Base-by-base conservation (phyloP, 2,797 vertebrate genomes). In the Bucorvus abyssinicus region DNA sequence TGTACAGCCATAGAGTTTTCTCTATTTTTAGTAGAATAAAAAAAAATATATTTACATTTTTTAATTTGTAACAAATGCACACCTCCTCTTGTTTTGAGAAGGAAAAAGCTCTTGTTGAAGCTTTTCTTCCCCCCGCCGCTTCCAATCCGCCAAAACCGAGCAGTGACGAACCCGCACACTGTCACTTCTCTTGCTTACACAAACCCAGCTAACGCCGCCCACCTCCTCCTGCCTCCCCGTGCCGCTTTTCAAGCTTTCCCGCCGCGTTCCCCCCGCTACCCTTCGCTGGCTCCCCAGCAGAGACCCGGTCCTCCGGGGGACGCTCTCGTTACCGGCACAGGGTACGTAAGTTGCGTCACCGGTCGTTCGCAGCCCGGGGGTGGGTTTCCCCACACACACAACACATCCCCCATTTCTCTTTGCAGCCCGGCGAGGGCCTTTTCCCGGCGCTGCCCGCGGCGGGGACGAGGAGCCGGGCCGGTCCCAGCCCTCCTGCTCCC, bases 61-160 rank as follows among this genome's bases (percentile, higher is more conserved):
- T 23, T 32, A 24, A 16, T 29, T 7, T 7, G 3, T 50, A 30
- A 4, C 6, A 71, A 10, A 32, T 2, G 14, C 16, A 4, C 3
- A 53, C 12, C 65, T 53, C 20, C 21, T 44, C 32, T 14, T 12
- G 6, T 34, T 67, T 27, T 14, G n/a, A 68, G 67, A 14, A 52
- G 30, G 40, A 29, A 32, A 42, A 34, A 26, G 44, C 10, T 11
- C 1, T 0, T 1, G 8, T 23, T 26, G 34, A 45, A 45, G 19
- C 30, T 34, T 23, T 26, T 10, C 0, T 4, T 2, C 14, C 19
- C 11, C 9, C 20, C 5, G 2, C 22, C 47, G 9, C 14, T 84
- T 30, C 60, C 27, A 2, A 0, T 6, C 14, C 12, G 23, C 18
- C 38, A 10, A 0, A 11, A 29, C 0, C 0, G 26, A 42, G 38